These are phyloP conservation scores for Apantesis nais DNA, from an alignment of 2,888 invertebrate genomes.

Conservation along the genomic window DNA sequence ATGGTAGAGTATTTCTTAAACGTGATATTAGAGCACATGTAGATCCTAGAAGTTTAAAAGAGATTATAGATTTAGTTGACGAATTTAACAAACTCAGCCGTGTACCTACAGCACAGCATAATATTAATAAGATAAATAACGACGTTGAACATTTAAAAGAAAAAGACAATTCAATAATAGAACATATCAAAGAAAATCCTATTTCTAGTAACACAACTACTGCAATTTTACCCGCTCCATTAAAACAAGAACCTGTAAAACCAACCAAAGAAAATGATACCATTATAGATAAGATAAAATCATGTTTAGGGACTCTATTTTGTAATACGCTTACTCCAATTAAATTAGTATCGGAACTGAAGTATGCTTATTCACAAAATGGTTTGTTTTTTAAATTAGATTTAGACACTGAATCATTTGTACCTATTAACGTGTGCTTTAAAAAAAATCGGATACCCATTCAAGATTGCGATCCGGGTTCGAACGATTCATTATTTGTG, in stretches of 20 bases:
- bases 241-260: background rate
- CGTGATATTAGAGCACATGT: constrained; percentile 49
- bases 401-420: constrained; percentile 57
- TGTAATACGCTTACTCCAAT: constrained; percentile 40
- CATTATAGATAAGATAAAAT: background rate
- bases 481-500: background rate
- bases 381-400: constrained; percentile 71
- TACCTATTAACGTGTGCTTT: constrained; percentile 67
- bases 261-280: background rate
- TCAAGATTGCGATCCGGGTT: background rate
- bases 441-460: constrained; percentile 35
- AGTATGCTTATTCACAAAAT: constrained; percentile 61
- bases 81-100: constrained; percentile 3
- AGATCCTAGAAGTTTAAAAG: constrained; percentile 11
- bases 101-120: background rate
- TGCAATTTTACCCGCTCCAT: background rate
- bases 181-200: background rate
- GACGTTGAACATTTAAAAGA: background rate
- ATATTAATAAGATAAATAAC: background rate
- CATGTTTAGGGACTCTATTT: constrained; percentile 5
- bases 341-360: constrained; percentile 64
- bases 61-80: background rate
- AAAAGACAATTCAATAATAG: background rate
- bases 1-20: constrained; percentile 52
- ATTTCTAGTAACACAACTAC: background rate